A percentile compares a stretch with the other conserved stretches of the same genome.
These are phyloP conservation scores for Onychostoma macrolepis DNA, from an alignment of 2,113 vertebrate species.

Conservation along the genomic window DNA sequence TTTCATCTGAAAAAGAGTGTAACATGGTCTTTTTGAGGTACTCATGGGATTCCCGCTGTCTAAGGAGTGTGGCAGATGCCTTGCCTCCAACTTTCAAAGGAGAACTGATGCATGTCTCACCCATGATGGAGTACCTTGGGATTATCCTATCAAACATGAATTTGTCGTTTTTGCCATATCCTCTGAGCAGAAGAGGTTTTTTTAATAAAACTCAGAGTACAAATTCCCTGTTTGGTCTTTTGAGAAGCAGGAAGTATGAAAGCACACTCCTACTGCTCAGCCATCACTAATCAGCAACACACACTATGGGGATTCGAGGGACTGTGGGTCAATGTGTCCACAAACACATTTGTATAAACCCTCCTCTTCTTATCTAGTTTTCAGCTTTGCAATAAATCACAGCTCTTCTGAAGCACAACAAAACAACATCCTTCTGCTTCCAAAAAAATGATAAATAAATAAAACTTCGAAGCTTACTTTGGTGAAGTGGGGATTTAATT, in stretches of 20 bases:
- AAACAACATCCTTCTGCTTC: background rate
- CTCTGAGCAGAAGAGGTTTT: background rate
- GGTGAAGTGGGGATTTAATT: conserved; percentile 36
- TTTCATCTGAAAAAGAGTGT: conserved; percentile 29
- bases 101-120: conserved; percentile 42
- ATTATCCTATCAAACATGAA: conserved; percentile 19
- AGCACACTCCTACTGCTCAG: background rate
- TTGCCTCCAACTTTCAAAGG: conserved; percentile 23
- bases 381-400: conserved; percentile 52
- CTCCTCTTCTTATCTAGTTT: conserved; percentile 15
- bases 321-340: conserved; percentile 32
- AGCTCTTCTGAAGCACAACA: conserved; percentile 31
- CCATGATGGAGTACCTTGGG: conserved; percentile 19
- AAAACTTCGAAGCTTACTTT: conserved; percentile 24
- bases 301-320: conserved; percentile 2
- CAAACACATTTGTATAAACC: conserved; percentile 42
- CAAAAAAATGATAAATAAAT: background rate
- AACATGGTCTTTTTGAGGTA: conserved; percentile 8
- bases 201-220: background rate
- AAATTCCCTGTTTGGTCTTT: conserved; percentile 10
- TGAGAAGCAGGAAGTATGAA: background rate
- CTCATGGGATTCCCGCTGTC: conserved; percentile 30
- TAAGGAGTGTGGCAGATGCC: background rate
- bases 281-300: conserved; percentile 8
- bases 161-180: conserved; percentile 17